Evolutionary conservation across 2,113 vertebrate genomes (phyloP).

Genomic region (Xiphias gladius): DNA sequence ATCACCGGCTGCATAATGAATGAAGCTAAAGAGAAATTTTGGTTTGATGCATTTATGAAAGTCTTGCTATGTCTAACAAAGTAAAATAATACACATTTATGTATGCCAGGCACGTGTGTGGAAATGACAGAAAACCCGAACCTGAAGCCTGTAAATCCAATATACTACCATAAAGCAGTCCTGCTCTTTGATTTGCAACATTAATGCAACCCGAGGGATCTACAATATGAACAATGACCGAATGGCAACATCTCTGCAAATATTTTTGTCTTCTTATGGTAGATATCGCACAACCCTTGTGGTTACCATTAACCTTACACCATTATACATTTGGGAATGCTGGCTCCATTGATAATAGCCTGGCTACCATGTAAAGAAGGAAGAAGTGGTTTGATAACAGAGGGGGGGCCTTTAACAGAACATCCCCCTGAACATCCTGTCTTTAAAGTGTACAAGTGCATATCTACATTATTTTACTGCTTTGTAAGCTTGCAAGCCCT

Average conservation of each 20-base stretch:
- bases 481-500: background rate
- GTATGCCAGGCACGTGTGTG: no score
- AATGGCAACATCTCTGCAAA: background rate
- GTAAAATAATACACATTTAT: no score
- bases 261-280: background rate
- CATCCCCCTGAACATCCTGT: constrained; percentile 44
- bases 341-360: constrained; percentile 1
- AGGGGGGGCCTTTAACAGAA: constrained; percentile 22
- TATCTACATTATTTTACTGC: constrained; percentile 2
- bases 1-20: background rate
- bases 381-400: constrained; percentile 13
- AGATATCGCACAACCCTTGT: background rate
- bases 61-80: background rate
- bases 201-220: background rate
- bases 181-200: background rate
- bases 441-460: constrained; percentile 20
- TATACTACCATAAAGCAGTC: background rate
- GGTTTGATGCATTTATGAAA: background rate
- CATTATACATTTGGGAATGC: background rate
- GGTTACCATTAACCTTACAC: background rate
- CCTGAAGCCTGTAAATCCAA: background rate
- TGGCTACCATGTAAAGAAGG: background rate
- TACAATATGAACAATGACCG: background rate
- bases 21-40: background rate
- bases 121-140: no score